Evolutionary conservation across 2,797 vertebrate genomes (phyloP).

Genomic region (Pseudotriccus pelzelni): DNA sequence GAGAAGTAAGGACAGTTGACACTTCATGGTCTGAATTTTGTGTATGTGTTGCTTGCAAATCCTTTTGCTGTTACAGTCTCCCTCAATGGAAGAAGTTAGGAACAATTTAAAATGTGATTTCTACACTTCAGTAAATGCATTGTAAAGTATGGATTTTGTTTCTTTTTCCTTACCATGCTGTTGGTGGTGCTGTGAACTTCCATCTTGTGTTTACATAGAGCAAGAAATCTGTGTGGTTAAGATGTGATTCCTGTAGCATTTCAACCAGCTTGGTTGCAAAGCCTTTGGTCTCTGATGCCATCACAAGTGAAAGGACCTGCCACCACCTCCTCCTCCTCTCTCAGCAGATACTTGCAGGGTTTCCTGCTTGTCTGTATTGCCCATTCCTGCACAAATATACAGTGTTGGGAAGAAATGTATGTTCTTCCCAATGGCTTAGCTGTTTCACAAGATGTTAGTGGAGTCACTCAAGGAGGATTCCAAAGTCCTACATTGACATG

Average conservation of each 20-base stretch:
- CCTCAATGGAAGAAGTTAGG: neutral
- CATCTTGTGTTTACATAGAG: neutral
- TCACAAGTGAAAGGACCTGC: neutral
- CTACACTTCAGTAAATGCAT: neutral
- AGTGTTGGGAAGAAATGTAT: neutral
- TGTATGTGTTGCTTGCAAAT: neutral
- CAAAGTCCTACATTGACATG: accelerated
- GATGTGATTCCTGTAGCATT: neutral
- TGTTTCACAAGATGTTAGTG: neutral
- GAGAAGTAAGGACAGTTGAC: neutral
- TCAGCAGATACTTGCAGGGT: neutral
- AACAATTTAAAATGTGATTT: neutral
- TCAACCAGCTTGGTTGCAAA: neutral
- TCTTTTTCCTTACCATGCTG: neutral
- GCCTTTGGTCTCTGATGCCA: neutral
- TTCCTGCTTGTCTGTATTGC: neutral
- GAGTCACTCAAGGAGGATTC: neutral
- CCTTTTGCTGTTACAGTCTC: neutral
- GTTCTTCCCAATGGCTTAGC: neutral
- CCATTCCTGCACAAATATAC: neutral
- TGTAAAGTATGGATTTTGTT: neutral
- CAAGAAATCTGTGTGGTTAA: neutral
- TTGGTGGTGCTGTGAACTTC: neutral
- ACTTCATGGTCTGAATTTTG: neutral
- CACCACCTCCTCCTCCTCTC: neutral